Conservation (phyloP, 2,797 vertebrate species). For the Presbytis comata region DNA sequence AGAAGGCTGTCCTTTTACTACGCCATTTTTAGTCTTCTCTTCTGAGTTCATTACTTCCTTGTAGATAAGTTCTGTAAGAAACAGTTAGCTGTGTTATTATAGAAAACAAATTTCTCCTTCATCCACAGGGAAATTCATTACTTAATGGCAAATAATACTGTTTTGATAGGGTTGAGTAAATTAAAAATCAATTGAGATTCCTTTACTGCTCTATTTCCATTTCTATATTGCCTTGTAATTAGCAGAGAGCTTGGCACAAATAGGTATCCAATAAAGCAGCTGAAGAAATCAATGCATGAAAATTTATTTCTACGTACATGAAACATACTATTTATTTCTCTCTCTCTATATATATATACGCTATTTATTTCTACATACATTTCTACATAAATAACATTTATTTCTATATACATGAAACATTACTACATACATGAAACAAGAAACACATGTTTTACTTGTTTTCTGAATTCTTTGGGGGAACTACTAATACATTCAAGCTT, state of each 20-base stretch:
- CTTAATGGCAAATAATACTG: not conserved
- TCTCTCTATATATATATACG: not conserved
- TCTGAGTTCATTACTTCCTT: constrained; percentile 99
- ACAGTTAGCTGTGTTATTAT: constrained; percentile 45
- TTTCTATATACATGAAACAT: not conserved
- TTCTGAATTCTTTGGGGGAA: not conserved
- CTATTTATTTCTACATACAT: not conserved
- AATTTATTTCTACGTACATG: not conserved
- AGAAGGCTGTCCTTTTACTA: constrained; percentile 99
- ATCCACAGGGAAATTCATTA: not conserved
- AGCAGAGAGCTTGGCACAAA: not conserved
- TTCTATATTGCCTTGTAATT: not conserved
- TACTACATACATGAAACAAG: not conserved
- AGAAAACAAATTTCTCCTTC: not conserved
- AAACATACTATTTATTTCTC: not conserved
- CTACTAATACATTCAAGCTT: not conserved
- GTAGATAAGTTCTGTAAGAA: constrained; percentile 96
- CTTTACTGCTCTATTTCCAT: not conserved
- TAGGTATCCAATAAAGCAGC: not conserved
- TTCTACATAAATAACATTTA: too few relatives aligned
- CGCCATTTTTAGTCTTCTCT: constrained; percentile 99
- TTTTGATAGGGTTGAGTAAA: not conserved
- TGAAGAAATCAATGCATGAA: not conserved
- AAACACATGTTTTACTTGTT: not conserved
- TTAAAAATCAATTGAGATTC: not conserved